Base-by-base conservation (phyloP, 2,797 vertebrate species). In the Apodemus agrarius region DNA sequence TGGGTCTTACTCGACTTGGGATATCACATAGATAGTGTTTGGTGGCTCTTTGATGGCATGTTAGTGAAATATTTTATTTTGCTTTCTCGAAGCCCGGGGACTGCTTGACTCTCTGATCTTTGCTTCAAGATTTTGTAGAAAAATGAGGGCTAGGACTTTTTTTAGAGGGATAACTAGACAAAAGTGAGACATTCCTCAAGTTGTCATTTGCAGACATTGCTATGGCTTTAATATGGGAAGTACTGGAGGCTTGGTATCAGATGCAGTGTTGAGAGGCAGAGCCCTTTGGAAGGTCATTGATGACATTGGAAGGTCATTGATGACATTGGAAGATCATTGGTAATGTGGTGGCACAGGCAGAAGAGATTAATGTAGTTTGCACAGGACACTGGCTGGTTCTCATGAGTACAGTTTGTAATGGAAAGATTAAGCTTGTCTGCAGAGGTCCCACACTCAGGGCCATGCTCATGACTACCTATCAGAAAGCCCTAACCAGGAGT, bases 1-100 rank as follows among this genome's bases (percentile, higher is more conserved):
- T 0, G 2, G 29, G 12, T 2, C 63, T 14, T 7, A 4, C 46
- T 49, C 13, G 74, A 3, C 26, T n/a, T 3, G 59, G 67, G 3
- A 14, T 10, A 34, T 31, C n/a, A 12, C 3, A 14, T 43, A 3
- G 67, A 4, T 1, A 8, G 9, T 3, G 19, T 19, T 57, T n/a
- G 7, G 3, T 93, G 43, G 31, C 3, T 8, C 1, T 31, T 0
- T 52, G 34, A 59, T 12, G 13, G 0, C 24, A 12, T 43, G 3
- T 81, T 63, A 40, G 11, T 46, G 3, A 81, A 61, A 67, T n/a
- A 19, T 74, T 54, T 29, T 82, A 59, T 8, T 8, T 57, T 78
- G 91, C 7, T 34, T 49, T 79, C 16, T 63, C 21, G 61, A 74
- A 69, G 26, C 2, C 16, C 12, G 14, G 69, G 3, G 4, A 57